Evolutionary conservation across 2,797 vertebrate genomes (phyloP), one percentile per base, ranked within the genome.

Genomic region (Synanceia verrucosa): DNA sequence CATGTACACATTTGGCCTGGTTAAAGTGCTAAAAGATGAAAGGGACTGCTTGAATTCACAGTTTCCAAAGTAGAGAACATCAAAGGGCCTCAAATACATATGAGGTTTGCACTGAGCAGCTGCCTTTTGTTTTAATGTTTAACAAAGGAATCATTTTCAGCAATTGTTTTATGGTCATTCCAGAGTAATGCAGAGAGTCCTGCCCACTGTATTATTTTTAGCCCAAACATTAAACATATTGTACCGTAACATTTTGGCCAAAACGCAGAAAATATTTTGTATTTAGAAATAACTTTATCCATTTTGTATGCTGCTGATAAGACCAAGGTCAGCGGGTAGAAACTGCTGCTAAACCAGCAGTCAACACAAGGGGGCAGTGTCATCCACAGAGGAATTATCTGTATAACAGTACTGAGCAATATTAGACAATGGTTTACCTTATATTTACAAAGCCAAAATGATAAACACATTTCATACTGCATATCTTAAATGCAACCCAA

Each of bases 361-460:
- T 58, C 2, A 75, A 37, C 90, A 90, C 86, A 65, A 72, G 90
- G 67, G 80, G 88, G 83, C 88, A 83, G 77, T 70, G n/a, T 80
- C 33, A 33, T n/a, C 55, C 74, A 6, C 52, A 60, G 8, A 55
- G 16, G 36, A 1, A n/a, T 1, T 24, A 9, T 9, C 44, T 33
- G 16, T 11, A 6, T 41, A 10, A 16, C 37, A 21, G 3, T 31
- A 26, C 48, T 24, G 5, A 50, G n/a, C n/a, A 41, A 21, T n/a
- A 43, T 26, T 12, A 37, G 6, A 29, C 31, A 18, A 43, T 4
- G 33, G 19, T 33, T 48, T 4, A 14, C 16, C 16, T 26, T 3
- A 21, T 4, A 36, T 47, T 21, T 28, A 29, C 52, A 64, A 43
- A 58, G 8, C 5, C 12, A 13, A 33, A 53, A 44, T 11, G 2